Conservation (phyloP, 2,113 vertebrate genomes). For the Labeo rohita region DNA sequence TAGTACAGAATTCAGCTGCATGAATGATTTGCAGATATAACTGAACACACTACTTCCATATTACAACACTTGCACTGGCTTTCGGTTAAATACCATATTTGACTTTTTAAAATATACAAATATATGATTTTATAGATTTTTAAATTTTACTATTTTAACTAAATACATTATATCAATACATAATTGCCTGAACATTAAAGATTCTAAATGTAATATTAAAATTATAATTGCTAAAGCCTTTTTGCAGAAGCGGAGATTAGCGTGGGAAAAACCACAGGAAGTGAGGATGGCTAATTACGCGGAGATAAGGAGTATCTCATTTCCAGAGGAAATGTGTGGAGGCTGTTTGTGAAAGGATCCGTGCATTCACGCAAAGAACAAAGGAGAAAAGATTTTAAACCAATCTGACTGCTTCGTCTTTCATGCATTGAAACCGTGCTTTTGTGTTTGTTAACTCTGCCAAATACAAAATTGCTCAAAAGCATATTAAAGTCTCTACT, state of each 20-base stretch:
- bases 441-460: constrained; percentile 21
- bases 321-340: constrained; percentile 29
- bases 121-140: neutral
- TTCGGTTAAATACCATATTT: no score
- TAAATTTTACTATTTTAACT: neutral
- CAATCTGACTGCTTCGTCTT: neutral
- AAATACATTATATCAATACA: neutral
- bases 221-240: neutral
- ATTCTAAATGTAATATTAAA: neutral
- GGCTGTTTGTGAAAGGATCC: constrained; percentile 24
- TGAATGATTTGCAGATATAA: no score
- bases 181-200: neutral
- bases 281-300: neutral
- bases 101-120: neutral
- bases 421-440: neutral
- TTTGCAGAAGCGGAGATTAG: constrained; percentile 10
- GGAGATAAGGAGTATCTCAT: constrained; percentile 15
- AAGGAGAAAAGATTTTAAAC: neutral
- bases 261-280: constrained; percentile 22
- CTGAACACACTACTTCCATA: no score
- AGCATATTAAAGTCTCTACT: neutral
- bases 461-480: neutral
- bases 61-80: no score
- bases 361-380: constrained; percentile 5
- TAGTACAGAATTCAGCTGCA: no score